phyloP scores from a whole-genome alignment of 2,113 vertebrate genomes.

The Bufo gargarizans region DNA sequence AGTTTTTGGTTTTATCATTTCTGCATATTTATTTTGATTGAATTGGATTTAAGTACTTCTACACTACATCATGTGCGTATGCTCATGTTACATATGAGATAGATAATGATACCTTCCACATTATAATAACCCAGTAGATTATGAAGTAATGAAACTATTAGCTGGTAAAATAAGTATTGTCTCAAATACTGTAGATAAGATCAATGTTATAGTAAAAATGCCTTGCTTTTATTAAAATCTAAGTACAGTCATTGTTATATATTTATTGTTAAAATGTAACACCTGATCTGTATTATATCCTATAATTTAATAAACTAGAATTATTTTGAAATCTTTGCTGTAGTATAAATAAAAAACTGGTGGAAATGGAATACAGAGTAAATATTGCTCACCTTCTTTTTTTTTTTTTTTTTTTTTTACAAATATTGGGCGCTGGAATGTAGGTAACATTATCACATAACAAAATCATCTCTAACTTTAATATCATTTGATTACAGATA shows the following conservation, averaged over 20 bases:
- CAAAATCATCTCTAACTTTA: neutral
- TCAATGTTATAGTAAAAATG: neutral
- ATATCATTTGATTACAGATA: neutral
- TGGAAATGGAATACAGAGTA: neutral
- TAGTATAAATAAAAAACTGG: neutral
- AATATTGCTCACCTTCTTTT: neutral
- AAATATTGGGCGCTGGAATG: neutral
- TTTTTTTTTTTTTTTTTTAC: neutral
- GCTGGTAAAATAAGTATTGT: neutral
- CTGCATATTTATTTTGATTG: neutral
- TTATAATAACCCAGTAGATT: neutral
- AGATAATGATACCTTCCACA: neutral
- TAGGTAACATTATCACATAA: neutral
- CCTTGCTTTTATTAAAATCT: neutral
- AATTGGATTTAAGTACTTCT: neutral
- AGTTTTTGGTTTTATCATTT: too few relatives aligned
- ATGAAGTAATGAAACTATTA: neutral
- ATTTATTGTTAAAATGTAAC: neutral
- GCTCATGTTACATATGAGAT: neutral
- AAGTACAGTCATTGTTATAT: neutral
- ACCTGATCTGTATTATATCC: too few relatives aligned
- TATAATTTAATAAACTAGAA: neutral
- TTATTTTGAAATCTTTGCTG: neutral
- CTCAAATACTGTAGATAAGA: neutral
- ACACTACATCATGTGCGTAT: neutral